A percentile compares a stretch with the other conserved stretches of the same genome.
phyloP scores from a whole-genome alignment of 2,113 vertebrate species.

The Python bivittatus region DNA sequence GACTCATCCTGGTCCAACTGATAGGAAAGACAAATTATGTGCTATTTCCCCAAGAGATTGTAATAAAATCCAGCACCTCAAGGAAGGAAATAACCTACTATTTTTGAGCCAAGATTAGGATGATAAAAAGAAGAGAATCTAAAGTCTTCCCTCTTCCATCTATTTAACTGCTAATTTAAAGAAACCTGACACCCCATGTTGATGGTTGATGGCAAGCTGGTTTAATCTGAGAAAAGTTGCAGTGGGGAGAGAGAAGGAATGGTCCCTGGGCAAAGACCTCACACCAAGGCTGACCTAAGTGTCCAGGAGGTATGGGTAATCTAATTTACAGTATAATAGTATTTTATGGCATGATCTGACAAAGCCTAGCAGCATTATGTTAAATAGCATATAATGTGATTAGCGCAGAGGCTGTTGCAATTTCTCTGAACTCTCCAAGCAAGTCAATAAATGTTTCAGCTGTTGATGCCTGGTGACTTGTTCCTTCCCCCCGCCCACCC shows the following conservation, averaged over 20 bases:
- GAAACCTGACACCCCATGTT: constrained; percentile 20
- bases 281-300: constrained; percentile 62
- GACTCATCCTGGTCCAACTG: constrained; percentile 15
- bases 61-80: constrained; percentile 51
- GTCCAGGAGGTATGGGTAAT: constrained; percentile 66
- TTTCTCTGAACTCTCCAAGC: constrained; percentile 61
- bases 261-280: constrained; percentile 53
- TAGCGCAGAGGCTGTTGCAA: constrained; percentile 57
- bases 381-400: constrained; percentile 71
- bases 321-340: constrained; percentile 70
- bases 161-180: constrained; percentile 7
- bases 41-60: constrained; percentile 48
- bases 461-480: constrained; percentile 52
- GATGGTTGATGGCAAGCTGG: constrained; percentile 28
- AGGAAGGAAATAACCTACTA: constrained; percentile 44
- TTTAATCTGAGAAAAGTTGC: neutral
- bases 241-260: constrained; percentile 2
- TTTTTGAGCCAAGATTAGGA: constrained; percentile 51
- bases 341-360: constrained; percentile 69
- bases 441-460: constrained; percentile 56
- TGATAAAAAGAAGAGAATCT: constrained; percentile 44
- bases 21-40: neutral
- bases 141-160: constrained; percentile 43
- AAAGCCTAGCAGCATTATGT: constrained; percentile 67
- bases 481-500: neutral